phyloP scores from a whole-genome alignment of 1,140 invertebrate species.

The Hirudo medicinalis region DNA sequence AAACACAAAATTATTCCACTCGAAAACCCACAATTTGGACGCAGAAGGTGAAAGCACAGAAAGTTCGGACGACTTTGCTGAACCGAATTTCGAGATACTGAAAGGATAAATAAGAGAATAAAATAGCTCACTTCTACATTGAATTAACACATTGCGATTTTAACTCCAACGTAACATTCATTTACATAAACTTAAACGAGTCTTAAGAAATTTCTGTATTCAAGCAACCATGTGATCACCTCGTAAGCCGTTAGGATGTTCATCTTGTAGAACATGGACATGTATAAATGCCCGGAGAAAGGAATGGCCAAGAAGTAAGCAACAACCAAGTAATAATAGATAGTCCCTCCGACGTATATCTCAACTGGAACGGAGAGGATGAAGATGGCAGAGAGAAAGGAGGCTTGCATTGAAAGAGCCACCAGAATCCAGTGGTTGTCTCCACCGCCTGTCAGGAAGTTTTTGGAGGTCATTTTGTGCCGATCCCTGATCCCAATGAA shows the following conservation, averaged over 20 bases:
- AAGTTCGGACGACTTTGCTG: constrained; percentile 23
- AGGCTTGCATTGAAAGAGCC: constrained; percentile 40
- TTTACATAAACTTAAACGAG: not conserved
- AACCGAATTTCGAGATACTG: constrained; percentile 58
- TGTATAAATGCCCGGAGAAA: constrained; percentile 27
- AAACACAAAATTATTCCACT: not conserved
- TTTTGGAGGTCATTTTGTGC: constrained; percentile 7
- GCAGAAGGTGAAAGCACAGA: constrained; percentile 25
- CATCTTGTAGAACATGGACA: constrained; percentile 36
- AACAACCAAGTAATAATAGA: constrained; percentile 29
- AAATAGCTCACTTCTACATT: too few relatives aligned
- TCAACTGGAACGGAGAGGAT: constrained; percentile 72
- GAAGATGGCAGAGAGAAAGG: constrained; percentile 75
- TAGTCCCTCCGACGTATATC: constrained; percentile 49
- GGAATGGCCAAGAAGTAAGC: constrained; percentile 28
- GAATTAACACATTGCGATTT: too few relatives aligned
- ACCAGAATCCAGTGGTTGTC: constrained; percentile 27
- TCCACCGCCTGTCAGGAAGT: constrained; percentile 16
- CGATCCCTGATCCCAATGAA: not conserved
- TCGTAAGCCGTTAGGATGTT: constrained; percentile 35
- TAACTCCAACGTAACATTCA: not conserved
- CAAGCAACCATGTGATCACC: constrained; percentile 26
- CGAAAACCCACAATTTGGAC: constrained; percentile 6
- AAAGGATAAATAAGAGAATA: not conserved
- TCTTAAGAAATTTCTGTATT: not conserved